A percentile compares a stretch with the other conserved stretches of the same genome.
These are phyloP conservation scores for Petaurus breviceps DNA, from an alignment of 2,113 vertebrate genomes.

Conservation along the genomic window DNA sequence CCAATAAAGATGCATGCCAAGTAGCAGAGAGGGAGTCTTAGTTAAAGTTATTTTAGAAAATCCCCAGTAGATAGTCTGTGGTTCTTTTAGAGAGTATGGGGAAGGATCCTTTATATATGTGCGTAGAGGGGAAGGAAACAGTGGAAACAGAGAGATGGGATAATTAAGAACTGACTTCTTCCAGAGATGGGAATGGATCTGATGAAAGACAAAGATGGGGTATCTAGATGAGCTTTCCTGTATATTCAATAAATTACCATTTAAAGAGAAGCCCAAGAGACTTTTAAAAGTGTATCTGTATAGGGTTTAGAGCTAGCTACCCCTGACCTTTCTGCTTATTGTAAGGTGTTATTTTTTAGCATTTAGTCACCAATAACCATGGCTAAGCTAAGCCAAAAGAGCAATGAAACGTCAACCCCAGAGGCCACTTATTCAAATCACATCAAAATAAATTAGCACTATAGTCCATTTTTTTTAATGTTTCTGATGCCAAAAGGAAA, in stretches of 20 bases:
- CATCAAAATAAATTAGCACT: too few relatives aligned
- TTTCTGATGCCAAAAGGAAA: too few relatives aligned
- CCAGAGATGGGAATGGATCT: not conserved
- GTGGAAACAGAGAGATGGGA: not conserved
- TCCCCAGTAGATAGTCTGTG: not conserved
- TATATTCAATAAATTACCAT: not conserved
- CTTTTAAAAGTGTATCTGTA: not conserved
- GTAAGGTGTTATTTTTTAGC: too few relatives aligned
- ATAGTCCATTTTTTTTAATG: too few relatives aligned
- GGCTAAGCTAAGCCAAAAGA: too few relatives aligned
- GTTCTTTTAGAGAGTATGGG: too few relatives aligned
- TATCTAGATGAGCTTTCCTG: not conserved
- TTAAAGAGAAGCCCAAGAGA: not conserved
- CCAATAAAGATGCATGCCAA: not conserved
- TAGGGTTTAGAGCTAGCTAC: too few relatives aligned
- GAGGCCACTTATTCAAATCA: too few relatives aligned
- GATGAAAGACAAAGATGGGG: not conserved
- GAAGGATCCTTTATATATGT: too few relatives aligned
- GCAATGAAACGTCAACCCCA: too few relatives aligned
- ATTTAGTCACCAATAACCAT: too few relatives aligned
- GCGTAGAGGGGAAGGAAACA: not conserved
- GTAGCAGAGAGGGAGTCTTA: not conserved
- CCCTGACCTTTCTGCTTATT: too few relatives aligned
- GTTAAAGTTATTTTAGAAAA: not conserved
- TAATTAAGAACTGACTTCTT: not conserved